Evolutionary conservation across 1,140 invertebrate genomes (phyloP).

Genomic region (Nasonia longicornis): DNA sequence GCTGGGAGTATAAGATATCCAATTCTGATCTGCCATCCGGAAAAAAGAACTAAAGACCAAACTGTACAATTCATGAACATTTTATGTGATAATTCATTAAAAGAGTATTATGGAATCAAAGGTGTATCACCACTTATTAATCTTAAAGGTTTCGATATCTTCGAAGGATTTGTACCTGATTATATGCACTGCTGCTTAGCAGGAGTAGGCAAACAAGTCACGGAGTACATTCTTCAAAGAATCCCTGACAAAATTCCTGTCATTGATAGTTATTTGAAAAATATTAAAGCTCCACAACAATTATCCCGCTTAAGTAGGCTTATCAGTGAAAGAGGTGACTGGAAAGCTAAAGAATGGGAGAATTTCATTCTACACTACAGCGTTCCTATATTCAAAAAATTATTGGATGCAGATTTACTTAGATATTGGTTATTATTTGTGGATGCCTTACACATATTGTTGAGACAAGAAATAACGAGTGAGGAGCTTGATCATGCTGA

Average conservation of each 20-base stretch:
- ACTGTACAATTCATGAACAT: neutral
- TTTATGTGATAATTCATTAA: slow-evolving; percentile 17
- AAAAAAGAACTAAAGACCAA: neutral
- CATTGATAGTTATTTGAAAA: neutral
- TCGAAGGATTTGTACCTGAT: slow-evolving; percentile 14
- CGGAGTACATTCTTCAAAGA: neutral
- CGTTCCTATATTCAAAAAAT: slow-evolving; percentile 21
- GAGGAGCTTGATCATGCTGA: slow-evolving; percentile 37
- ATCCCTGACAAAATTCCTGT: neutral
- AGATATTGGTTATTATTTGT: slow-evolving; percentile 36
- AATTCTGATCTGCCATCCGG: neutral
- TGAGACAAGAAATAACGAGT: slow-evolving; percentile 25
- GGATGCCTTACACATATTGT: slow-evolving; percentile 16
- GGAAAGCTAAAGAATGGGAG: slow-evolving; percentile 48
- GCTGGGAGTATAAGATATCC: slow-evolving; percentile 1
- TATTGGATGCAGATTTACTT: slow-evolving; percentile 29
- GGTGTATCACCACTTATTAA: neutral
- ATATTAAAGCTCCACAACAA: slow-evolving; percentile 37
- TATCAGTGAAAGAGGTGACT: slow-evolving; percentile 29
- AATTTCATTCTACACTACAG: slow-evolving; percentile 46
- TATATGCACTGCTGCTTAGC: slow-evolving; percentile 11
- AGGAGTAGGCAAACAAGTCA: slow-evolving; percentile 2
- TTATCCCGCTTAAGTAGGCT: slow-evolving; percentile 21
- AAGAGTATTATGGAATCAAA: slow-evolving; percentile 16
- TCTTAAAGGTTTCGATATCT: slow-evolving; percentile 1